Evolutionary conservation across 2,797 vertebrate genomes (phyloP).

Genomic region (Spinus pinus): DNA sequence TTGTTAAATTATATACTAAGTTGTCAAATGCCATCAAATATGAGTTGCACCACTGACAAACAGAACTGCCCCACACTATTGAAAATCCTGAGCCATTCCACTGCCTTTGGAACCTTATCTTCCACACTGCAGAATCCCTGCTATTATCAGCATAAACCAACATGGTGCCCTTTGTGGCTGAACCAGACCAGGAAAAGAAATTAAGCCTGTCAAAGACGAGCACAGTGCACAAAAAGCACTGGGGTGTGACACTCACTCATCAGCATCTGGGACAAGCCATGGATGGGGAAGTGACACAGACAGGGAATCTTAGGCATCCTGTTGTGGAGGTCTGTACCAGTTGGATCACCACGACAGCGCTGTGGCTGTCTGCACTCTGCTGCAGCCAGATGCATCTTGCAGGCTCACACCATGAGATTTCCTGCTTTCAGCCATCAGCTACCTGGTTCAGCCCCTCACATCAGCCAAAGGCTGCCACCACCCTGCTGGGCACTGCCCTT

Average conservation of each 20-base stretch:
- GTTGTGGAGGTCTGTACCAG: not conserved
- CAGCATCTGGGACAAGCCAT: not conserved
- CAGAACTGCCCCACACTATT: not conserved
- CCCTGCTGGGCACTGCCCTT: fast-evolving
- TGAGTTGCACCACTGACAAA: not conserved
- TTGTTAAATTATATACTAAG: not conserved
- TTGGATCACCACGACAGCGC: not conserved
- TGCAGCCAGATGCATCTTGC: not conserved
- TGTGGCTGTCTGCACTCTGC: not conserved
- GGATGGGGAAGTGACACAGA: not conserved
- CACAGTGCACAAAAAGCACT: not conserved
- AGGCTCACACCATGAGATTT: not conserved
- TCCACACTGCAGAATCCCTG: not conserved
- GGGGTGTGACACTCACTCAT: fast-evolving
- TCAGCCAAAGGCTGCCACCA: not conserved
- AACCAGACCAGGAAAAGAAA: not conserved
- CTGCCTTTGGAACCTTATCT: not conserved
- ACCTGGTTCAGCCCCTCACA: not conserved
- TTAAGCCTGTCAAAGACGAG: fast-evolving
- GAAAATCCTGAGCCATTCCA: not conserved
- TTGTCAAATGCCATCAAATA: not conserved
- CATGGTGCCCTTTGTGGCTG: not conserved
- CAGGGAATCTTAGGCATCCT: not conserved
- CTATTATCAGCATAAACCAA: not conserved
- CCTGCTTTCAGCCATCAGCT: not conserved